These are phyloP conservation scores for Bufo gargarizans DNA, from an alignment of 2,113 vertebrate species.

Conservation along the genomic window DNA sequence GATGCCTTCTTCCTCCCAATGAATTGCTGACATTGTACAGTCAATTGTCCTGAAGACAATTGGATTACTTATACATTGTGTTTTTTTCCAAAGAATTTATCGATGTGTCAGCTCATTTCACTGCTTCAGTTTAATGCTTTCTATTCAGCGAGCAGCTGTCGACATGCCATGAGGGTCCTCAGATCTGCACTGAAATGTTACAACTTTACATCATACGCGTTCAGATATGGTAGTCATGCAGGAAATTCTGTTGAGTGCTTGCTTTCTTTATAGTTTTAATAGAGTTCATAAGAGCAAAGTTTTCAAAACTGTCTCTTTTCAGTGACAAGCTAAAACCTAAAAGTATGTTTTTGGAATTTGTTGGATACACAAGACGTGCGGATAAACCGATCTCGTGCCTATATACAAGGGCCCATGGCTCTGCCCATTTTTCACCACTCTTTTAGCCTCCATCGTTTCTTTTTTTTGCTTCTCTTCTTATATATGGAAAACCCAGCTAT, in stretches of 20 bases:
- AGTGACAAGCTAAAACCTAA: neutral
- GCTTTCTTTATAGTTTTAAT: neutral
- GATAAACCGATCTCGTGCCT: too few species aligned
- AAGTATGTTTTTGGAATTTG: neutral
- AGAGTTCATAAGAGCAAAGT: neutral
- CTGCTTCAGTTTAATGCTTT: neutral
- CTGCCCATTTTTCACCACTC: too few species aligned
- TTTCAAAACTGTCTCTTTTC: neutral
- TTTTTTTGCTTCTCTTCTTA: too few species aligned
- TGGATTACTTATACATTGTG: conserved; percentile 45
- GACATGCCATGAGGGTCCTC: neutral
- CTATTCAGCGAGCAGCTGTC: neutral
- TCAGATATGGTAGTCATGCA: neutral
- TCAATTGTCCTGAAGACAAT: conserved; percentile 18
- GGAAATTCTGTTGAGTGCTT: neutral
- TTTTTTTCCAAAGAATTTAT: neutral
- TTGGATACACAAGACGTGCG: too few species aligned
- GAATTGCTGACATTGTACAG: conserved; percentile 18
- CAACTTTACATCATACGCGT: neutral
- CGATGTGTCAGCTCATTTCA: conserved; percentile 17
- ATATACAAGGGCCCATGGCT: too few species aligned
- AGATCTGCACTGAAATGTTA: conserved; percentile 4
- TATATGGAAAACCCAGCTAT: too few species aligned
- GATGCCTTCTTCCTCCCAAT: neutral
- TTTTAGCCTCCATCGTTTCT: too few species aligned